Evolutionary conservation across 1,140 invertebrate genomes (phyloP).

Genomic region (Drosophila hydei): DNA sequence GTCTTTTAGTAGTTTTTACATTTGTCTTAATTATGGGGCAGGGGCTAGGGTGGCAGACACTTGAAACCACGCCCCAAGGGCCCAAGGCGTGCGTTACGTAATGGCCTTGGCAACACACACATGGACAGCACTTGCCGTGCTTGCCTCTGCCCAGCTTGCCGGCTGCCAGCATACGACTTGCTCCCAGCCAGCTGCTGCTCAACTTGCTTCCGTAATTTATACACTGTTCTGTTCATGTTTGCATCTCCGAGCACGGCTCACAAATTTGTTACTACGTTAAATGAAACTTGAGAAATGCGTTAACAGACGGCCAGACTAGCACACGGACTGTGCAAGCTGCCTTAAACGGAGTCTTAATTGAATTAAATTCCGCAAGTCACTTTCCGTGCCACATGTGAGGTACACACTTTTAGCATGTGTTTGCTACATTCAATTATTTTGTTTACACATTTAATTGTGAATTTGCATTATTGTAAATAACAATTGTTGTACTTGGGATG

Average conservation of each 20-base stretch:
- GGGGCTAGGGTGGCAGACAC: slow-evolving; percentile 22
- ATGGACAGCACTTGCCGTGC: slow-evolving; percentile 59
- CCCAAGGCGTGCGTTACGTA: slow-evolving; percentile 33
- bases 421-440: slow-evolving; percentile 19
- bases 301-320: slow-evolving; percentile 55
- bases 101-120: slow-evolving; percentile 41
- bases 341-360: slow-evolving; percentile 53
- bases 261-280: slow-evolving; percentile 75
- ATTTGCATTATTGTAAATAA: slow-evolving; percentile 41
- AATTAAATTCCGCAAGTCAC: slow-evolving; percentile 79
- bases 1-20: slow-evolving; percentile 71
- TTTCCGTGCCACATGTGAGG: slow-evolving; percentile 65
- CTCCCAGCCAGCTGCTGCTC: slow-evolving; percentile 46
- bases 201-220: slow-evolving; percentile 71
- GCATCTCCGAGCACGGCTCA: slow-evolving; percentile 9
- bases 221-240: slow-evolving; percentile 46
- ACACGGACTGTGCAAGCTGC: slow-evolving; percentile 16
- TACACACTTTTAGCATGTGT: slow-evolving; percentile 26
- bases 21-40: slow-evolving; percentile 71
- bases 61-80: slow-evolving; percentile 36
- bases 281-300: slow-evolving; percentile 81
- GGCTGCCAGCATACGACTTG: slow-evolving; percentile 7
- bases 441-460: slow-evolving; percentile 44
- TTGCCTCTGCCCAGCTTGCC: slow-evolving; percentile 28
- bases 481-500: background rate